Evolutionary conservation across 1,140 invertebrate genomes (phyloP).

Genomic region (Streblospio benedicti): DNA sequence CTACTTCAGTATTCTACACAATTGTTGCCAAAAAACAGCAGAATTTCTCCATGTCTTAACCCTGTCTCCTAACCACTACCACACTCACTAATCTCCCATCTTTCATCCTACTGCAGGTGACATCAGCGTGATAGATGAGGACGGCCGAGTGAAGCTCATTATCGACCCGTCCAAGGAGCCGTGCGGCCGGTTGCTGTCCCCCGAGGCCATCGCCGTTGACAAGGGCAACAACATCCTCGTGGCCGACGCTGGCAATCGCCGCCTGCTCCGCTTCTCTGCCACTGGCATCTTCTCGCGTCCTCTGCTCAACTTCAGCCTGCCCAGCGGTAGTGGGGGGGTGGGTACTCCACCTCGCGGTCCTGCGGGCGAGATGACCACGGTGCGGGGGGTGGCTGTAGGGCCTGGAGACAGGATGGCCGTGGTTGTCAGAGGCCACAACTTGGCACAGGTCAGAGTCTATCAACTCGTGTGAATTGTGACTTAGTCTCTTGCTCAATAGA

Average conservation of each 20-base stretch:
- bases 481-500: no score
- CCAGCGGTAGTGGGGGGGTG: no score
- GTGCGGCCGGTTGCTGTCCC: not conserved
- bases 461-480: no score
- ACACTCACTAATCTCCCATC: no score
- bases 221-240: not conserved
- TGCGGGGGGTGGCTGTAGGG: no score
- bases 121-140: not conserved
- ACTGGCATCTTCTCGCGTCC: not conserved
- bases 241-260: not conserved
- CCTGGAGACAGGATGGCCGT: not conserved
- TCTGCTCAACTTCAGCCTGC: slow-evolving; percentile 2
- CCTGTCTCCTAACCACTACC: no score
- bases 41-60: no score
- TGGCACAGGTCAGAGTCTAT: not conserved
- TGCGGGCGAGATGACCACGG: no score
- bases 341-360: not conserved
- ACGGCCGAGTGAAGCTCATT: not conserved
- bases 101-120: no score
- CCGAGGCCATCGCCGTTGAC: not conserved
- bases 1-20: no score
- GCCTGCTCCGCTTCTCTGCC: not conserved
- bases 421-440: not conserved
- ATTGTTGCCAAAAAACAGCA: no score
- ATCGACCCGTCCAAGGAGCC: not conserved